These are phyloP conservation scores for Sceloporus undulatus DNA, from an alignment of 2,113 vertebrate genomes.

Conservation along the genomic window DNA sequence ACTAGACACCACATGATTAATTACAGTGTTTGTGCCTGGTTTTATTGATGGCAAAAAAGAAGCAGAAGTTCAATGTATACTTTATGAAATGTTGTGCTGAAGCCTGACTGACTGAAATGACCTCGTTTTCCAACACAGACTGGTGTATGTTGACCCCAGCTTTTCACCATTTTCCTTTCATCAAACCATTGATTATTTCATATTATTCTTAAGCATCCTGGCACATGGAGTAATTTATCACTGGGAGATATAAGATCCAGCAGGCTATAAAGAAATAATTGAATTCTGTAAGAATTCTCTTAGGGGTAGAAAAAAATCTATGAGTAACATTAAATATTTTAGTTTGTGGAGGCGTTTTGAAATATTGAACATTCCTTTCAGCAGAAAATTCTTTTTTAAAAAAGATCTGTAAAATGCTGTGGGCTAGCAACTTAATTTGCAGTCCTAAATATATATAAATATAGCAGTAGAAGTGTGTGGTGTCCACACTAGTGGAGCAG, in stretches of 20 bases:
- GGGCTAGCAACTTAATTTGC: conserved; percentile 20
- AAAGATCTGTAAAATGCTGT: conserved; percentile 23
- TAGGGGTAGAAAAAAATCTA: conserved; percentile 62
- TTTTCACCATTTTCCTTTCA: conserved; percentile 58
- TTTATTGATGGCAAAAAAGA: conserved; percentile 56
- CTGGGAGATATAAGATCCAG: conserved; percentile 61
- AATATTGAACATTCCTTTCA: conserved; percentile 50
- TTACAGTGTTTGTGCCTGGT: conserved; percentile 71
- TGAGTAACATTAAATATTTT: conserved; percentile 66
- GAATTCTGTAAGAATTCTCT: conserved; percentile 75
- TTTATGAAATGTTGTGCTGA: conserved; percentile 52
- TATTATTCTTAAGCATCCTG: conserved; percentile 68
- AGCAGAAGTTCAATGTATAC: conserved; percentile 50
- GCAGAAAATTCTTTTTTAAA: neutral
- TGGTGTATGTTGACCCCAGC: conserved; percentile 11
- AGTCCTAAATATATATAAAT: neutral
- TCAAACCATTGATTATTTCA: conserved; percentile 75
- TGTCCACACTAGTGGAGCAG: no score
- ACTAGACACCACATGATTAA: conserved; percentile 71
- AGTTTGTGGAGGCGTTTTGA: conserved; percentile 62
- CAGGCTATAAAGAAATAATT: conserved; percentile 66
- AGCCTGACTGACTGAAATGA: conserved; percentile 40
- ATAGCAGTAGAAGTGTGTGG: no score
- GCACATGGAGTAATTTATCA: conserved; percentile 67
- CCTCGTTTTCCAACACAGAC: conserved; percentile 46